Base-by-base conservation (phyloP, 2,113 vertebrate genomes). In the Macaca mulatta region DNA sequence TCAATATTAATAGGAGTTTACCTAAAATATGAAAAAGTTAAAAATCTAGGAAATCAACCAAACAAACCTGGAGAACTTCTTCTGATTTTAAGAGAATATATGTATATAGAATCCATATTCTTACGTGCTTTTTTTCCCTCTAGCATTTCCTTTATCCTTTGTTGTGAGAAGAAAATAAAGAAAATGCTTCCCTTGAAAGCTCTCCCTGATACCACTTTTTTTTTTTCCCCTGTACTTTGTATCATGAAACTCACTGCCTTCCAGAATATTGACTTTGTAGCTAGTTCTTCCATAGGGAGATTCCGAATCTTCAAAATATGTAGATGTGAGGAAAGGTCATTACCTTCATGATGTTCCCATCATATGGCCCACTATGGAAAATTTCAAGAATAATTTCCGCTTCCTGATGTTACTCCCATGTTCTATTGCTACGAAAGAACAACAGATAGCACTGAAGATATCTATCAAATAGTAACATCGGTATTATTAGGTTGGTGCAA, bases 1-100 rank as follows among this genome's bases (percentile, higher is more conserved):
- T 93, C 57, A 64, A 40, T 86, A 72, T 94, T 80, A 88, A 81
- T 61, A 40, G 55, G 45, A 70, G 81, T 70, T 94, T 96, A 52
- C n/a, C 18, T 89, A 82, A 91, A 84, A n/a, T 79, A 57, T n/a
- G 8, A 94, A 35, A 30, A 74, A n/a, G 40, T 12, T 30, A 77
- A 72, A 90, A 48, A 6, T 78, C 13, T 48, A 52, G 20, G 23
- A 87, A 93, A 57, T 84, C 25, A 82, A 52, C 9, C 40, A 75
- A 79, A 32, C 14, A 84, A 74, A 70, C 4, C 2, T 72, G 59
- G 17, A 72, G 18, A 38, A 50, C 82, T 35, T 77, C n/a, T 80
- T 30, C 20, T 48, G 70, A 77, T 17, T 59, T 88, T 79, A 69
- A 75, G 88, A 61, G 23, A 35, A 8, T 10, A 90, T 79, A n/a